Evolutionary conservation across 1,140 invertebrate genomes (phyloP).

Genomic region (Megalonaias nervosa): DNA sequence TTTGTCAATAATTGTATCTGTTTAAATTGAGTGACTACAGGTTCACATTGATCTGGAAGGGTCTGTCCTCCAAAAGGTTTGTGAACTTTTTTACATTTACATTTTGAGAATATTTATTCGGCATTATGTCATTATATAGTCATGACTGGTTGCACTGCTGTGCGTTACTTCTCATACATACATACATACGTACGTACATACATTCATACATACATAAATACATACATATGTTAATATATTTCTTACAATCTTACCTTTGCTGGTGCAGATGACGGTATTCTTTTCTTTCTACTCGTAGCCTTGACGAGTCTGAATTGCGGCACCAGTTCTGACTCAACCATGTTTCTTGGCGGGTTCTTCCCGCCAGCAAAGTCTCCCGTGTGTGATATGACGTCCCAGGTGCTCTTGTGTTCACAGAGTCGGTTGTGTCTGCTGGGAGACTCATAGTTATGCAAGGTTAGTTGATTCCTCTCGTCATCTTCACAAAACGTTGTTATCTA

Average conservation of each 20-base stretch:
- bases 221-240: not conserved
- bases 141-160: not conserved
- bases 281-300: slow-evolving; percentile 1
- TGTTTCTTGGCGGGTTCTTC: slow-evolving; percentile 32
- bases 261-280: slow-evolving; percentile 39
- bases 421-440: slow-evolving; percentile 81
- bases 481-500: slow-evolving; percentile 78
- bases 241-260: slow-evolving; percentile 35
- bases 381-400: slow-evolving; percentile 76
- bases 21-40: no score
- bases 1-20: no score
- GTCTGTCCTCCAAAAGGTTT: no score
- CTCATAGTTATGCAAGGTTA: slow-evolving; percentile 75
- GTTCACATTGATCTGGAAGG: no score
- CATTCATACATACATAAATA: not conserved
- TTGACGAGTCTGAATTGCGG: slow-evolving; percentile 43
- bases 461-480: slow-evolving; percentile 54
- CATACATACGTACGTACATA: not conserved
- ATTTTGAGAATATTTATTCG: no score
- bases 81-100: no score
- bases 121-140: no score
- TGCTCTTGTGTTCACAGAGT: slow-evolving; percentile 77
- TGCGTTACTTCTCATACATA: not conserved
- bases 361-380: slow-evolving; percentile 75
- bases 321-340: slow-evolving; percentile 31